Conservation (phyloP, 2,888 invertebrate genomes). For the Mamestra brassicae region DNA sequence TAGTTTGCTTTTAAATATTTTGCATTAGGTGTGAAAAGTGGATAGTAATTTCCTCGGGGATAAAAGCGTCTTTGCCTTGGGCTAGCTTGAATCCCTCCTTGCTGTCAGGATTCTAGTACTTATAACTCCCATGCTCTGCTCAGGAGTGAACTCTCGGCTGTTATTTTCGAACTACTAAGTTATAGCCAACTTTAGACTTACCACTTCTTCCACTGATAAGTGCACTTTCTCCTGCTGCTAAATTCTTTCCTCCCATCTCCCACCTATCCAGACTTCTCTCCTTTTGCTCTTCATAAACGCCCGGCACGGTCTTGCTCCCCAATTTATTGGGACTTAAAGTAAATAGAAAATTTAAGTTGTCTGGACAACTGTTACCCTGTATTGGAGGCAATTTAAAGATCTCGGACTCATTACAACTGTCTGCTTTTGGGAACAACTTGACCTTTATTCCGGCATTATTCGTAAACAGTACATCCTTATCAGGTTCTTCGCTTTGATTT, state of each 20-base stretch:
- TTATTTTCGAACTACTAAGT: constrained; percentile 18
- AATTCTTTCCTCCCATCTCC: constrained; percentile 74
- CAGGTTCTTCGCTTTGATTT: constrained; percentile 53
- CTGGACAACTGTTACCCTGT: constrained; percentile 73
- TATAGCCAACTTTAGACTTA: constrained; percentile 62
- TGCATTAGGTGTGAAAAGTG: no score
- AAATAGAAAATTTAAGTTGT: constrained; percentile 78
- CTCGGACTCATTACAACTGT: constrained; percentile 57
- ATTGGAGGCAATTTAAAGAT: constrained; percentile 83
- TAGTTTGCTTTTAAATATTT: no score
- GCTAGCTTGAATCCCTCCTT: no score
- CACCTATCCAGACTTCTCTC: constrained; percentile 72
- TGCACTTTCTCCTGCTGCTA: constrained; percentile 83
- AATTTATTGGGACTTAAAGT: constrained; percentile 67
- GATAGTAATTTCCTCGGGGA: no score
- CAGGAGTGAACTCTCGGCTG: no score
- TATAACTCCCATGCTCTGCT: no score
- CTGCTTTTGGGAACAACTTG: constrained; percentile 71
- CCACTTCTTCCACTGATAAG: constrained; percentile 74
- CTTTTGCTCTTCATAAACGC: constrained; percentile 67
- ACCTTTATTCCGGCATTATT: constrained; percentile 75
- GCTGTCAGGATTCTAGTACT: no score
- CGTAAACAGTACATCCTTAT: constrained; percentile 73
- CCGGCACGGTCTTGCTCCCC: constrained; percentile 66
- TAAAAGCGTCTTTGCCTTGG: no score